Conservation (phyloP, 2,888 invertebrate genomes). For the Abrostola triplasia region DNA sequence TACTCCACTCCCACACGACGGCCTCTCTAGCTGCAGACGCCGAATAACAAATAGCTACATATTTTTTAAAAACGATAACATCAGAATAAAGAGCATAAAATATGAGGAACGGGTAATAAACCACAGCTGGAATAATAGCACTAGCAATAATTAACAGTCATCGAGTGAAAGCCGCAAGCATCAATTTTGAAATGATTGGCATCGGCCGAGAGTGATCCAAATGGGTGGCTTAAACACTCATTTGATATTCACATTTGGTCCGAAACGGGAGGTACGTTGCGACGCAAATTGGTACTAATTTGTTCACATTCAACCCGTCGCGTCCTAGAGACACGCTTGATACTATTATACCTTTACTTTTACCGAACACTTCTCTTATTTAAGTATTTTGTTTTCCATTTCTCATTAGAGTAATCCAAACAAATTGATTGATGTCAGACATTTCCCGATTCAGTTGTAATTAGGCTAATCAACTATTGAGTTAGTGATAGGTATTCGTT, state of each 20-base stretch:
- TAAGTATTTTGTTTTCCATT: constrained; percentile 44
- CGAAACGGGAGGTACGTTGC: constrained; percentile 69
- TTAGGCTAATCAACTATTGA: constrained; percentile 45
- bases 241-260: constrained; percentile 84
- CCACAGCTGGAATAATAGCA: constrained; percentile 55
- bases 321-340: constrained; percentile 52
- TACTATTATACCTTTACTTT: constrained; percentile 41
- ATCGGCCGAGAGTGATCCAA: constrained; percentile 81
- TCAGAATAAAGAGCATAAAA: constrained; percentile 55
- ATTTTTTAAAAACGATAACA: constrained; percentile 48
- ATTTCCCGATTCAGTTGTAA: constrained; percentile 38
- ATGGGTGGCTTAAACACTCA: constrained; percentile 84
- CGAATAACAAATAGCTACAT: constrained; percentile 37
- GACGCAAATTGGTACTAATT: constrained; percentile 82
- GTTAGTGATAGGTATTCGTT: constrained; percentile 31
- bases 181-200: constrained; percentile 83
- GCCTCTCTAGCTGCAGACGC: constrained; percentile 17
- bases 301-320: constrained; percentile 76
- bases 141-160: constrained; percentile 69
- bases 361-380: constrained; percentile 29
- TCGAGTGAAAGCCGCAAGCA: constrained; percentile 75
- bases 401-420: constrained; percentile 48
- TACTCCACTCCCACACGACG: constrained; percentile 20
- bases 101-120: constrained; percentile 51
- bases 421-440: constrained; percentile 45